These are phyloP conservation scores for Monochamus saltuarius DNA, from an alignment of 1,140 invertebrate species.

Conservation along the genomic window DNA sequence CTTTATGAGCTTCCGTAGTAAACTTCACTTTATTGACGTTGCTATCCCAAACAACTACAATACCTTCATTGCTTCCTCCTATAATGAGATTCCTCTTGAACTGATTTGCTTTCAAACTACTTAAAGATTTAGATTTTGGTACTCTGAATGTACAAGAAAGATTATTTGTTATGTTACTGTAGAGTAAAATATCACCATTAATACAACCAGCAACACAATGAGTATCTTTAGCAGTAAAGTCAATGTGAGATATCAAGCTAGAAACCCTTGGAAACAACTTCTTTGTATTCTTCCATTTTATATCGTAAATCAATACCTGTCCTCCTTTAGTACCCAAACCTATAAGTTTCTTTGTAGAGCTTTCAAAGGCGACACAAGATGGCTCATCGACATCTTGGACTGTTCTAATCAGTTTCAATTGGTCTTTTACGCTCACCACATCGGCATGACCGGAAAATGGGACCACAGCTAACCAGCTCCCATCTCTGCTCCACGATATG, in stretches of 20 bases:
- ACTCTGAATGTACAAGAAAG: conserved; percentile 36
- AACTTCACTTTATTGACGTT: conserved; percentile 41
- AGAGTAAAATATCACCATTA: conserved; percentile 44
- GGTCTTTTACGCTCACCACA: conserved; percentile 43
- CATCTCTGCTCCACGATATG: conserved; percentile 48
- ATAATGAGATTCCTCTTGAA: conserved; percentile 40
- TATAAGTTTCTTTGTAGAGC: conserved; percentile 44
- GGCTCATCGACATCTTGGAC: conserved; percentile 42
- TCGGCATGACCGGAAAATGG: conserved; percentile 41
- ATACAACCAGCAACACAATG: conserved; percentile 43
- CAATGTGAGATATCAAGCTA: conserved; percentile 34
- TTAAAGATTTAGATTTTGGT: conserved; percentile 43
- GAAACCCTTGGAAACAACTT: conserved; percentile 37
- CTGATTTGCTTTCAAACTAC: conserved; percentile 39
- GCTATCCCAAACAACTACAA: conserved; percentile 47
- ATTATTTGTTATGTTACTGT: conserved; percentile 38
- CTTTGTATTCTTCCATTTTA: conserved; percentile 40
- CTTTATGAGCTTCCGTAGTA: conserved; percentile 38
- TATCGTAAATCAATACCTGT: conserved; percentile 46
- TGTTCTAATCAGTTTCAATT: conserved; percentile 42
- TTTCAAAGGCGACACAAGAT: conserved; percentile 47
- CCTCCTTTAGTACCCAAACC: conserved; percentile 46
- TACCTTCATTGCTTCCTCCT: conserved; percentile 46
- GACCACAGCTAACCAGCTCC: conserved; percentile 45
- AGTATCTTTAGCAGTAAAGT: conserved; percentile 44